Base-by-base conservation (phyloP, 2,113 vertebrate genomes). In the Salvelinus namaycush region DNA sequence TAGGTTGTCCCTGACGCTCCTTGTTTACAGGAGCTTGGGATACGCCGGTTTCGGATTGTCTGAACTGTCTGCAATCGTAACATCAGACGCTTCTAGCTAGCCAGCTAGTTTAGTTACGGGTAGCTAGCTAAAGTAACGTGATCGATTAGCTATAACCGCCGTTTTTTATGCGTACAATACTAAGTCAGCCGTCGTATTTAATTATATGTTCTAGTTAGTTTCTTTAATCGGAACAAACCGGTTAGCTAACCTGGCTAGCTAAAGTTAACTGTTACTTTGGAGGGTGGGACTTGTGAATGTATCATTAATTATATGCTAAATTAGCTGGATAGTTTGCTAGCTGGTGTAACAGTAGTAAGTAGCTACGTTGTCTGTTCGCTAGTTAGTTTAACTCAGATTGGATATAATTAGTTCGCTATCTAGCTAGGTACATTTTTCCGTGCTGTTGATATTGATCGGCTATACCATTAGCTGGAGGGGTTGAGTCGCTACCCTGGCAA, bases 401-500 rank as follows among this genome's bases (percentile, higher is more conserved):
- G 18, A 59, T 22, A 74, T 87, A 77, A 83, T 76, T 27, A 64
- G 78, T 80, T 79, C 80, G 85, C 82, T 76, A 75, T 78, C 80
- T 75, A 81, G 72, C 77, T 7, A 72, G 68, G 64, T 71, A 8
- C 26, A 27, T 57, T 27, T 71, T 39, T 20, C 74, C 8, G 51
- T 71, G 68, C 75, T 22, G 77, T 72, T 74, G 86, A 77, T 79
- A 72, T 34, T 66, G 68, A 77, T 65, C 69, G 72, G 74, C 73
- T 73, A 34, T 62, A 80, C 8, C 80, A 78, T 78, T 57, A 81
- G 80, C 76, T 80, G 81, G 83, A 79, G 76, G 80, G 78, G 81
- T 76, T 73, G 83, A 67, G 72, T 76, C 75, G 84, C 82, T 84
- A 82, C 78, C 64, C 87, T 85, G 84, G 79, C 83, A 83, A 75